Conservation (phyloP, 2,888 invertebrate genomes). For the Ligdia adustata region DNA sequence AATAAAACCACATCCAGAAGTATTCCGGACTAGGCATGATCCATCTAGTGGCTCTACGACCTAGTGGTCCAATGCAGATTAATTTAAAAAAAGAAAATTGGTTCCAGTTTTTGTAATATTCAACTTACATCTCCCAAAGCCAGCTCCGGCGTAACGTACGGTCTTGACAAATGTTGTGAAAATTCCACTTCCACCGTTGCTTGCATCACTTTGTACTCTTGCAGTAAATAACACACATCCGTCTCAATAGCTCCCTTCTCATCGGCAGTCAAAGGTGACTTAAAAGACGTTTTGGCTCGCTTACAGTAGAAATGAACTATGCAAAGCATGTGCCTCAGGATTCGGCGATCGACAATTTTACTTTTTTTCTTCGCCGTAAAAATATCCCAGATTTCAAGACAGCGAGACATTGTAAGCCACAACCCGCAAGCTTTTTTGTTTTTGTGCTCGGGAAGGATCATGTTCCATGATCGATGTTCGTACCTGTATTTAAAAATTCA, state of each 20-base stretch:
- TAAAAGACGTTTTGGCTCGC: slow-evolving; percentile 28
- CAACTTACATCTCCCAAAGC: slow-evolving; percentile 40
- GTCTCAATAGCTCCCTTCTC: slow-evolving; percentile 58
- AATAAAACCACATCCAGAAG: no score
- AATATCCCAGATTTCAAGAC: slow-evolving; percentile 68
- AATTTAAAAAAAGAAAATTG: no score
- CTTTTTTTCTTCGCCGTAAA: slow-evolving; percentile 52
- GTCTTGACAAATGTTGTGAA: slow-evolving; percentile 43
- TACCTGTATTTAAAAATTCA: slow-evolving; percentile 44
- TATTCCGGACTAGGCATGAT: no score
- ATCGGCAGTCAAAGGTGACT: slow-evolving; percentile 38
- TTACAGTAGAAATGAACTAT: slow-evolving; percentile 57
- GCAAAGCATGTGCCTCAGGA: slow-evolving; percentile 58
- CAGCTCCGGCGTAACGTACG: slow-evolving; percentile 61
- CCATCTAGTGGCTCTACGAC: no score
- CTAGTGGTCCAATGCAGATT: no score
- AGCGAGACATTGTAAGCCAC: slow-evolving; percentile 60
- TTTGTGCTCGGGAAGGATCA: slow-evolving; percentile 65
- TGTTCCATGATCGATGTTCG: slow-evolving; percentile 68
- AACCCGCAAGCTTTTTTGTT: slow-evolving; percentile 50
- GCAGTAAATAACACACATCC: slow-evolving; percentile 45
- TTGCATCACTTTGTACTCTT: slow-evolving; percentile 44
- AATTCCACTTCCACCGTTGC: no score
- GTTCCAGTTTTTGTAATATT: no score
- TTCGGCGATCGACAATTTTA: slow-evolving; percentile 46